Evolutionary conservation across 2,797 vertebrate species (phyloP).

Genomic region (Syndactyla subalaris): DNA sequence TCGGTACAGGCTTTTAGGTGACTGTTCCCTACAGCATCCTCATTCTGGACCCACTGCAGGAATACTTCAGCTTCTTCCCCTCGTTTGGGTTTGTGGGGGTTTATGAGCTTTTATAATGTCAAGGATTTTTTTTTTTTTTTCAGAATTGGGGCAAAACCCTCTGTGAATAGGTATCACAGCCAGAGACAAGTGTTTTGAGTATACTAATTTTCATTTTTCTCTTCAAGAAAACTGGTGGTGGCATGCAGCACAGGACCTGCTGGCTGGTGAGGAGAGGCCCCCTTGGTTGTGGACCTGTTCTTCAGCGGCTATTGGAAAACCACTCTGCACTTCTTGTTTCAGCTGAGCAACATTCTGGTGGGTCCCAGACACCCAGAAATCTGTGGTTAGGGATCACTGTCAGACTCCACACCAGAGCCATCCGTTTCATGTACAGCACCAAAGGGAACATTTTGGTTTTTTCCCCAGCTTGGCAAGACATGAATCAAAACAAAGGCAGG

Average conservation of each 20-base stretch:
- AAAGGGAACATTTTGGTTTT: neutral
- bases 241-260: neutral
- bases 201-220: neutral
- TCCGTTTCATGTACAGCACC: neutral
- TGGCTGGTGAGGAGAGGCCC: neutral
- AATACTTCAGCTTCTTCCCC: neutral
- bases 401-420: neutral
- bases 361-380: neutral
- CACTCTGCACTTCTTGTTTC: neutral
- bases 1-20: neutral
- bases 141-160: neutral
- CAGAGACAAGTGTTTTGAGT: neutral
- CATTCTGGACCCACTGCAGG: neutral
- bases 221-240: neutral
- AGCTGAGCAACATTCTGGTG: fast-evolving
- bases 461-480: neutral
- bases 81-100: fast-evolving
- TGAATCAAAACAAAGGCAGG: neutral
- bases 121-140: neutral
- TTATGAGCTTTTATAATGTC: neutral
- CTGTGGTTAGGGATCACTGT: neutral
- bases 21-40: neutral
- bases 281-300: neutral
- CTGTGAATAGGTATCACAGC: neutral
- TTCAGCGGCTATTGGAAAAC: neutral